Conservation (phyloP, 2,888 invertebrate species). For the Hybos culiciformis region DNA sequence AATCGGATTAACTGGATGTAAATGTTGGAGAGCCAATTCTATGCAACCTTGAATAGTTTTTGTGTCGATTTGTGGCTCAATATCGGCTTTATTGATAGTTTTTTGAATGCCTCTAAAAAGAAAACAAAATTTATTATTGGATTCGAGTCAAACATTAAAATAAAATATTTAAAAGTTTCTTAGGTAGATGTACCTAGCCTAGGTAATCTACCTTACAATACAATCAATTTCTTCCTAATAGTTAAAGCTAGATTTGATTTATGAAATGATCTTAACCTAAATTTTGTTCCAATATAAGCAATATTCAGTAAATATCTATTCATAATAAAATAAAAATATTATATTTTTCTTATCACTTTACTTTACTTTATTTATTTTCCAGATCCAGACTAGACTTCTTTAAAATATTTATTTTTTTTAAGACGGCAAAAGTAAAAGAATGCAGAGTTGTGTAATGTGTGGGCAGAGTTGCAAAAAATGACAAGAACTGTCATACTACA, state of each 20-base stretch:
- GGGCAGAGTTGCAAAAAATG: too few relatives aligned
- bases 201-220: too few relatives aligned
- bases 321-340: too few relatives aligned
- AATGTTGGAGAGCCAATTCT: conserved; percentile 46
- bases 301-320: conserved; percentile 59
- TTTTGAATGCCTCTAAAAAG: conserved; percentile 56
- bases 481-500: too few relatives aligned
- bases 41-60: conserved; percentile 58
- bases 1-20: conserved; percentile 45
- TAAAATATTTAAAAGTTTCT: background rate
- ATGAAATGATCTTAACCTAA: conserved; percentile 43
- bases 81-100: conserved; percentile 38
- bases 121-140: background rate
- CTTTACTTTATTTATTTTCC: too few relatives aligned
- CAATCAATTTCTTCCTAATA: too few relatives aligned
- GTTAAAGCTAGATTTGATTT: conserved; percentile 7
- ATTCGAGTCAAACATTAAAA: too few relatives aligned
- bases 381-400: too few relatives aligned
- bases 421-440: too few relatives aligned
- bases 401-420: too few relatives aligned
- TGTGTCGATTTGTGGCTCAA: conserved; percentile 41
- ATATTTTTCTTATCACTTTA: too few relatives aligned
- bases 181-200: background rate
- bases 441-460: too few relatives aligned
- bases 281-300: conserved; percentile 63